phyloP scores from a whole-genome alignment of 2,113 vertebrate genomes.

The Pollimyrus isidori region DNA sequence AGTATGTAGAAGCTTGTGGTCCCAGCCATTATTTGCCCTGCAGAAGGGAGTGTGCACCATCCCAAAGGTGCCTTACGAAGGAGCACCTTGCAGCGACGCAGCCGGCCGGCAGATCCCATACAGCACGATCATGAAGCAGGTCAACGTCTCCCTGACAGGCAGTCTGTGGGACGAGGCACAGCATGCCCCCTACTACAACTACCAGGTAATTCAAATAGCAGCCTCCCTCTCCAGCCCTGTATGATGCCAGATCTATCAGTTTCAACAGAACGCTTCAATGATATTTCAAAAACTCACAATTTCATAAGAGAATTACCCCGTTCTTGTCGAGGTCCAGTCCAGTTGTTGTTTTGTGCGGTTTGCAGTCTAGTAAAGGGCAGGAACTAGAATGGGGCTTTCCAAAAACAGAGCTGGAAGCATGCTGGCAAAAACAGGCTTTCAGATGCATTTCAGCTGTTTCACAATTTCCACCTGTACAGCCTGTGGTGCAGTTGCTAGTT shows the following conservation, averaged over 20 bases:
- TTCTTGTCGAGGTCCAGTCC: neutral
- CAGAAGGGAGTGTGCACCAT: conserved; percentile 74
- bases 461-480: neutral
- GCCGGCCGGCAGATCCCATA: conserved; percentile 78
- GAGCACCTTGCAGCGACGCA: conserved; percentile 86
- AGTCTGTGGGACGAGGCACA: conserved; percentile 74
- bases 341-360: neutral
- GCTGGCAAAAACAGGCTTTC: neutral
- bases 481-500: neutral
- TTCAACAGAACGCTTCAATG: neutral
- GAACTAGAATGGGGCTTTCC: neutral
- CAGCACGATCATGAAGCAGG: conserved; percentile 70
- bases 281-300: neutral
- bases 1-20: neutral
- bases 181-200: conserved; percentile 80
- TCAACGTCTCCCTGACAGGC: conserved; percentile 73
- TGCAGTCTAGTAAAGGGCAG: neutral
- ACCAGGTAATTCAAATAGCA: conserved; percentile 59
- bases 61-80: conserved; percentile 73
- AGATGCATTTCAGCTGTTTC: neutral
- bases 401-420: neutral
- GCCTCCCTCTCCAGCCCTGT: neutral
- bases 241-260: neutral
- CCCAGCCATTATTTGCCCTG: neutral
- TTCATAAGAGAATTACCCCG: neutral